A percentile compares a stretch with the other conserved stretches of the same genome.
Conservation (phyloP, 37 sponge, comb jelly and placozoan species). For the Agelas oroides region DNA sequence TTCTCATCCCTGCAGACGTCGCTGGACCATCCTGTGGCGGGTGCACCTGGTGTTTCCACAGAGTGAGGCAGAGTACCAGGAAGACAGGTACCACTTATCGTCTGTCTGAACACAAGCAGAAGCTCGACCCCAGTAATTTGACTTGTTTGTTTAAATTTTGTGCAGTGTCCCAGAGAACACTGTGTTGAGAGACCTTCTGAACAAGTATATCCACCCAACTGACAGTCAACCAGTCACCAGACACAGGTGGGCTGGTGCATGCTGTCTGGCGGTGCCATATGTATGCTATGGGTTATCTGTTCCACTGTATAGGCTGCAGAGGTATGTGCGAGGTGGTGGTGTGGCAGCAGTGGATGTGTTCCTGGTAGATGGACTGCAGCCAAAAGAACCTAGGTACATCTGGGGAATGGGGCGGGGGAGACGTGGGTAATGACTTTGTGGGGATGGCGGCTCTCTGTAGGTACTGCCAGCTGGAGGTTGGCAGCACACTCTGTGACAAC, state of each 20-base stretch:
- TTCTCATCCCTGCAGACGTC: no score
- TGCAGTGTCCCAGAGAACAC: constrained; percentile 63
- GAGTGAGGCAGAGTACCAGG: constrained; percentile 18
- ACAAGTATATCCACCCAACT: constrained; percentile 60
- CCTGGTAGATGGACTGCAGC: constrained; percentile 15
- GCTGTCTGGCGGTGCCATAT: no score
- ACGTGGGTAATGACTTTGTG: no score
- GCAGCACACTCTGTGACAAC: constrained; percentile 28
- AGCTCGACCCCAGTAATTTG: no score
- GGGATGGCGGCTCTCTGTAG: neutral
- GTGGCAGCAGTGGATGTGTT: constrained; percentile 21
- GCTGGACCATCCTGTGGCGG: constrained; percentile 51
- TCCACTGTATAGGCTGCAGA: constrained; percentile 24
- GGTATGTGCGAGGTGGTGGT: constrained; percentile 11
- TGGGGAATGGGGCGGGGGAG: neutral
- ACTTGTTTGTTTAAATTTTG: no score
- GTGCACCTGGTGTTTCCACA: constrained; percentile 48
- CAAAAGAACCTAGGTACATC: neutral
- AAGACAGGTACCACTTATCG: no score
- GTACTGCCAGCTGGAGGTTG: constrained; percentile 38
- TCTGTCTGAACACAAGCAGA: no score
- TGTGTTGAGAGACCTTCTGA: constrained; percentile 33
- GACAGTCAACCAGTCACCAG: constrained; percentile 52
- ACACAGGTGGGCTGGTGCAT: constrained; percentile 38
- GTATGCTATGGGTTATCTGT: no score